Evolutionary conservation across 2,797 vertebrate species (phyloP), one percentile per base, ranked within the genome.

Genomic region (Pogoniulus pusillus): DNA sequence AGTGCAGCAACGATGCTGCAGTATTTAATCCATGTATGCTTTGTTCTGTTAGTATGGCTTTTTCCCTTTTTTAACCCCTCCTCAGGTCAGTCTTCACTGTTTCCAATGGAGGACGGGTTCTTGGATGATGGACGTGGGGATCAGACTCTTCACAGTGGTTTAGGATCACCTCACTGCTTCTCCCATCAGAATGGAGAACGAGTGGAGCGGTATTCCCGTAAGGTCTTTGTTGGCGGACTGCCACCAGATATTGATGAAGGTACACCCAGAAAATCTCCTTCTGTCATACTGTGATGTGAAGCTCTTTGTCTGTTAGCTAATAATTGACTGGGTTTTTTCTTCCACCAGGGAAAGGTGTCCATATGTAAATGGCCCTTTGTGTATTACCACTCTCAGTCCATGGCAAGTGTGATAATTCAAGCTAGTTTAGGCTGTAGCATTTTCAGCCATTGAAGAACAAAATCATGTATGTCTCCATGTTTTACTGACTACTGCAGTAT

Each of bases 201-300:
- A 16, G 98, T 99, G 74, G 99, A 99, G 62, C 98, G 99, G 11
- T 99, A 99, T 66, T 99, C 99, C 34, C 99, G 99, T 24, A 99
- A 99, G 80, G 99, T 99, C 93, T 99, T 99, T 75, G 99, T 99
- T 1, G 99, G 99, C 13, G 99, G 99, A 59, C 96, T 99, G 66
- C 99, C 99, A 60, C 99, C 99, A 2, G 99, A 99, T 95, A 99
- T 99, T 77, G 99, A 99, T 60, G 99, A 99, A 99, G 99, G 99
- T 99, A 98, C 9, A 24, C 34, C 26, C 27, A 20, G 35, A 73
- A 75, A 63, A 27, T 41, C 74, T 32, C 17, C 53, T 16, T 63
- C 35, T 85, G 88, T 39, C 55, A 34, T 87, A 15, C 26, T 34
- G 24, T 17, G 24, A 20, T 35, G n/a, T 18, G 24, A 49, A 85